phyloP scores from a whole-genome alignment of 2,113 vertebrate genomes.

The Aegotheles bennettii region DNA sequence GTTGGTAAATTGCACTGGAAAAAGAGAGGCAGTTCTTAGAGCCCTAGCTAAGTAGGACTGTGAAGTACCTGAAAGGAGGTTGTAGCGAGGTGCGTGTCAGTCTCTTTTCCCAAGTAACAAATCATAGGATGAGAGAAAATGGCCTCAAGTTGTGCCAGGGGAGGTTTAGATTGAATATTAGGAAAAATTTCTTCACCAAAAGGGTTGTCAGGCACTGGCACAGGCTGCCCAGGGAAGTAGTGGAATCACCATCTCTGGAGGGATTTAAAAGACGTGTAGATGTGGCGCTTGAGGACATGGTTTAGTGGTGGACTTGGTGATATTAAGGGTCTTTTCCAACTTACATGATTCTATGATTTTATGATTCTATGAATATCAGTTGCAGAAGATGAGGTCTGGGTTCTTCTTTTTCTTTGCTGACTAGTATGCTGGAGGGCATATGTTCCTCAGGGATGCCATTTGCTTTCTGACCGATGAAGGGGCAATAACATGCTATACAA shows the following conservation, averaged over 20 bases:
- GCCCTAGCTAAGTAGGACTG: background rate
- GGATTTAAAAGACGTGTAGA: fast-evolving
- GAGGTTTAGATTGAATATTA: too few species aligned
- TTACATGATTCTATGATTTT: background rate
- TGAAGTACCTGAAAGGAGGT: background rate
- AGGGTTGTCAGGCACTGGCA: too few species aligned
- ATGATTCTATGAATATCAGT: fast-evolving
- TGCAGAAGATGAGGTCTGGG: background rate
- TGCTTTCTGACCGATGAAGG: background rate
- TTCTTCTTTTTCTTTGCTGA: background rate
- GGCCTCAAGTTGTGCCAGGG: too few species aligned
- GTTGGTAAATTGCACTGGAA: background rate
- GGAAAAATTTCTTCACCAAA: too few species aligned
- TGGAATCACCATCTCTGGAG: too few species aligned
- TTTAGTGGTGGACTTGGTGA: background rate
- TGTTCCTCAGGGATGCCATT: background rate
- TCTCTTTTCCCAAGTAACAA: too few species aligned
- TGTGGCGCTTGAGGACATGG: background rate
- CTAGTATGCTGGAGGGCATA: background rate
- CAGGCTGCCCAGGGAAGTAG: too few species aligned
- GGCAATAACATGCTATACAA: background rate
- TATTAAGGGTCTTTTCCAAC: background rate
- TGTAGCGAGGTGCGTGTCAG: fast-evolving
- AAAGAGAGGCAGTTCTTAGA: background rate
- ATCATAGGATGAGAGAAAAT: too few species aligned